These are phyloP conservation scores for Hydrozoanthus gracilis DNA, from an alignment of 92 coral and sea anemone species.

Conservation along the genomic window DNA sequence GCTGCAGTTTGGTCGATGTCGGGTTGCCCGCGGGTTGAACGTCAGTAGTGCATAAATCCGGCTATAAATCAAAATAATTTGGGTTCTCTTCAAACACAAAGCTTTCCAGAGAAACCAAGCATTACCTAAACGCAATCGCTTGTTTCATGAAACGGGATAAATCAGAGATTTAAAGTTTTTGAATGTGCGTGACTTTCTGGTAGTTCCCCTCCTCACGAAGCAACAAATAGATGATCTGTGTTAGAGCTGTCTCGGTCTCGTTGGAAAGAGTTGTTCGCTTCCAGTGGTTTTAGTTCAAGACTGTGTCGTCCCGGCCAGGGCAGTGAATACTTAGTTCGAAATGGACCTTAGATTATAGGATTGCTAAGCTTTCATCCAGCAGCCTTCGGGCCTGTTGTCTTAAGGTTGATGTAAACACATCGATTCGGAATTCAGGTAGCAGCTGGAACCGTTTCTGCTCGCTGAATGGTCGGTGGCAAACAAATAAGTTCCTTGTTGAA, in stretches of 20 bases:
- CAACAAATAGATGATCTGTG: not conserved
- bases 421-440: constrained; percentile 15
- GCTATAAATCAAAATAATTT: constrained; percentile 47
- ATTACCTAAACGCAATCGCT: constrained; percentile 15
- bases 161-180: constrained; percentile 2
- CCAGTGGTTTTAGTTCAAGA: constrained; percentile 3
- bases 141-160: not conserved
- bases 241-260: constrained; percentile 22
- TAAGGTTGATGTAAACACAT: constrained; percentile 39
- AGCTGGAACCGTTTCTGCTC: not conserved
- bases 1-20: not conserved
- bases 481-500: not conserved
- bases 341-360: constrained; percentile 18
- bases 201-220: not conserved
- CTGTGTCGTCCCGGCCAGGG: not conserved
- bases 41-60: constrained; percentile 44
- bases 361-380: not conserved
- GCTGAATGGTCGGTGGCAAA: constrained; percentile 18
- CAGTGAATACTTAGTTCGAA: not conserved
- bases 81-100: constrained; percentile 39
- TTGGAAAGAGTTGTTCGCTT: not conserved
- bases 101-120: constrained; percentile 36
- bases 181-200: constrained; percentile 40
- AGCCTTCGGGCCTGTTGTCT: constrained; percentile 6
- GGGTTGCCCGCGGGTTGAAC: constrained; percentile 42